Evolutionary conservation across 1,140 invertebrate species (phyloP).

Genomic region (Bombus sibiricus): DNA sequence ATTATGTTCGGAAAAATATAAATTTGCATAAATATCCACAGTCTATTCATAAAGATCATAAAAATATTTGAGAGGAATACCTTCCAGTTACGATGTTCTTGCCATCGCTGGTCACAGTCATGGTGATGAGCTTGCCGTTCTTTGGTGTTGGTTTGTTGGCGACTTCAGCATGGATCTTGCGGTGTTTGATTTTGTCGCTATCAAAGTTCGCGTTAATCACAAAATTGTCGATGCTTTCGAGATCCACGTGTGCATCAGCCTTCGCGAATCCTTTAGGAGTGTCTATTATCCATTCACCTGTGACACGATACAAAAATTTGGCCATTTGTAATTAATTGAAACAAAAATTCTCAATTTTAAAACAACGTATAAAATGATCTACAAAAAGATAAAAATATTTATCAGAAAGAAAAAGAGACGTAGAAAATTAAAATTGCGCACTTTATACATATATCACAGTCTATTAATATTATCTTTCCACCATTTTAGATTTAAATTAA

Average conservation of each 20-base stretch:
- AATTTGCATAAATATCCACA: too few species aligned
- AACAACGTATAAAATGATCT: too few species aligned
- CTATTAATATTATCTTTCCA: too few species aligned
- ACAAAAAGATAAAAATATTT: too few species aligned
- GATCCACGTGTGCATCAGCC: slow-evolving; percentile 83
- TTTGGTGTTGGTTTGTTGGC: slow-evolving; percentile 84
- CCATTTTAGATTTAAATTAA: too few species aligned
- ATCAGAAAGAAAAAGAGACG: too few species aligned
- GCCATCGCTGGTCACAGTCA: slow-evolving; percentile 85
- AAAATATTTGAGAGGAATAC: slow-evolving; percentile 67
- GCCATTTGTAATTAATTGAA: background rate
- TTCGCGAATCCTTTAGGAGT: slow-evolving; percentile 77
- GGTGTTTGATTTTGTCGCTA: slow-evolving; percentile 85
- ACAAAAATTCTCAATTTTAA: too few species aligned
- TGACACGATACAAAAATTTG: background rate
- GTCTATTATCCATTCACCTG: slow-evolving; percentile 75
- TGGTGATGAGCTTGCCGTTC: slow-evolving; percentile 85
- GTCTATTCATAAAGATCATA: too few species aligned
- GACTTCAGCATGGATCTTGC: slow-evolving; percentile 86
- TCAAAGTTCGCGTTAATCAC: slow-evolving; percentile 85
- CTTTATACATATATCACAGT: too few species aligned
- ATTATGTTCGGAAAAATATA: too few species aligned
- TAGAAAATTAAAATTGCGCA: too few species aligned
- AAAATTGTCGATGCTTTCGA: slow-evolving; percentile 86
- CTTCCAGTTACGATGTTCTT: slow-evolving; percentile 87